phyloP scores from a whole-genome alignment of 2,797 vertebrate species.

The Potorous gilbertii region DNA sequence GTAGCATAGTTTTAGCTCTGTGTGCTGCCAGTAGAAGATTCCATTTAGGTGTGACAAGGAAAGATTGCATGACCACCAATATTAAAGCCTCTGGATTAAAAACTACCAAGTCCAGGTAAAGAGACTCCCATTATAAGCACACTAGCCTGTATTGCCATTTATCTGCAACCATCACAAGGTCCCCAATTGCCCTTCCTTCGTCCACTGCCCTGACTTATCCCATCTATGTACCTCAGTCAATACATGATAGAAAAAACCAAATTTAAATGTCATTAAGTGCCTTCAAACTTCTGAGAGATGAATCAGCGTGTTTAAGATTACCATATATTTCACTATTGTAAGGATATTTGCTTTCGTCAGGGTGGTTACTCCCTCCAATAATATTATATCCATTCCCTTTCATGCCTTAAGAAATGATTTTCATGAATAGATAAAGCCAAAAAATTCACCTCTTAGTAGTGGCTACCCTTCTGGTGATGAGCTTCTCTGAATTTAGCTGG shows the following conservation, averaged over 20 bases:
- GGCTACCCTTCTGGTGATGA: background rate
- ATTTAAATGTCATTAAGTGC: conserved; percentile 16
- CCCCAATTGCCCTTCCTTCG: background rate
- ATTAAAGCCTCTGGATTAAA: conserved; percentile 37
- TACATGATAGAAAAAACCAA: background rate
- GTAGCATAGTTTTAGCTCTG: background rate
- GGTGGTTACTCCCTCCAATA: background rate
- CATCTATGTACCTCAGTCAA: background rate
- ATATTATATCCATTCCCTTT: background rate
- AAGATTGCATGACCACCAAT: conserved; percentile 20
- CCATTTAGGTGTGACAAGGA: conserved; percentile 25
- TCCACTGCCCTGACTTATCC: background rate
- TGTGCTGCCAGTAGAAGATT: conserved; percentile 3
- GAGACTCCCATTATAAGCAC: background rate
- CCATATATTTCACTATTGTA: background rate
- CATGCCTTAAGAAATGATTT: background rate
- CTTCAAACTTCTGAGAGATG: background rate
- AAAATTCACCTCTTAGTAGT: background rate
- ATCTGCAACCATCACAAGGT: background rate
- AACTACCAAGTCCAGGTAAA: background rate
- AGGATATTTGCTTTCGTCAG: background rate
- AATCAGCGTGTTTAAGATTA: background rate
- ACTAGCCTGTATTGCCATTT: background rate
- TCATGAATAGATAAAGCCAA: background rate
- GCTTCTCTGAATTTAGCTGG: background rate